Conservation (phyloP, 2,797 vertebrate species). For the Chlorospingus flavigularis region DNA sequence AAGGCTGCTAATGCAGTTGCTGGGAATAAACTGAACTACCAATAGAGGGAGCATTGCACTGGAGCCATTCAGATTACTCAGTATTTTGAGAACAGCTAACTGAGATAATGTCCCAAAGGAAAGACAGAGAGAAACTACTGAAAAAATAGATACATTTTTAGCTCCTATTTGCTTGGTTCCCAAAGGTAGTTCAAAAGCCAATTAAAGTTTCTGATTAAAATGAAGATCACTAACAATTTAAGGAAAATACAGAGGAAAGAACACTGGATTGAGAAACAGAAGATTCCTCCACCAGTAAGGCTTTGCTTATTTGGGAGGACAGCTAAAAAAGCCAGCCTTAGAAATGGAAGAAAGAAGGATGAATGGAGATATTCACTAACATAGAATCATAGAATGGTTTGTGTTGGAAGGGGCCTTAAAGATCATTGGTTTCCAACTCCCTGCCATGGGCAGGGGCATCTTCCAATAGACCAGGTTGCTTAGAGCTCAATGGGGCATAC, state of each 20-base stretch:
- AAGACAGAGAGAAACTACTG: background rate
- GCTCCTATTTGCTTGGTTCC: background rate
- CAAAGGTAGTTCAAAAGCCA: background rate
- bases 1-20: background rate
- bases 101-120: background rate
- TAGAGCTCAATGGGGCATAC: background rate
- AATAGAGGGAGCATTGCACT: background rate
- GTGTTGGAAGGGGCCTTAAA: no score
- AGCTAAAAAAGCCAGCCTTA: background rate
- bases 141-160: background rate
- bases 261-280: background rate
- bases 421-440: background rate
- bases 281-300: background rate
- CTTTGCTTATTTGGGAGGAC: background rate
- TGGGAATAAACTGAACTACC: background rate
- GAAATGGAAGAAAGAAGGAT: background rate
- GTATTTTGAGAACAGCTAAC: background rate
- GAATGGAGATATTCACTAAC: background rate
- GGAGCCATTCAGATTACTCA: background rate
- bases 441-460: no score
- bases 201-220: background rate
- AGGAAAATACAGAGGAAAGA: background rate
- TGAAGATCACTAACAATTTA: background rate
- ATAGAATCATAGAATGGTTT: background rate
- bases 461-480: background rate